Conservation (phyloP, 2,797 vertebrate genomes). For the Cyclopterus lumpus region DNA sequence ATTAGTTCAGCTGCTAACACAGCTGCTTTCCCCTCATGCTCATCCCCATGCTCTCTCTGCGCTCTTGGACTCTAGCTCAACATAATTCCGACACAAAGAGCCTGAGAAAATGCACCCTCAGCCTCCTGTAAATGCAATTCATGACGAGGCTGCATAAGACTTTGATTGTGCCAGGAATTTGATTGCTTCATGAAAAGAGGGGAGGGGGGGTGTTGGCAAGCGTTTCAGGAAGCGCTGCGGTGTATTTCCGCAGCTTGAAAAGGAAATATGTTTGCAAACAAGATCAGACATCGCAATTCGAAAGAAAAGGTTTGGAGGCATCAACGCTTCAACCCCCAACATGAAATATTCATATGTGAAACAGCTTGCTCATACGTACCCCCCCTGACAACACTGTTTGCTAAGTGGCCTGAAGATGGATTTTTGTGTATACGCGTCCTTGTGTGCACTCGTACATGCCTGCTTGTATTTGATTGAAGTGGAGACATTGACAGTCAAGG, state of each 20-base stretch:
- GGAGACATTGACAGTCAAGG: slow-evolving; percentile 44
- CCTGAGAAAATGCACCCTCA: slow-evolving; percentile 63
- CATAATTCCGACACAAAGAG: slow-evolving; percentile 74
- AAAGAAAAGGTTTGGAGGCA: slow-evolving; percentile 31
- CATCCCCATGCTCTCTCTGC: slow-evolving; percentile 37
- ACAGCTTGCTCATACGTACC: slow-evolving; percentile 39
- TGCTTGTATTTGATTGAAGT: slow-evolving; percentile 49
- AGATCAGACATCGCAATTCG: slow-evolving; percentile 20
- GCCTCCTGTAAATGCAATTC: slow-evolving; percentile 68
- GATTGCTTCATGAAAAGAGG: slow-evolving; percentile 41
- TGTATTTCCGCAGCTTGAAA: slow-evolving; percentile 23
- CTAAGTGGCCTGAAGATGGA: slow-evolving; percentile 47
- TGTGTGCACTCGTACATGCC: slow-evolving; percentile 30
- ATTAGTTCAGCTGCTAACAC: slow-evolving; percentile 68
- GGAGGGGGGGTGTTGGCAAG: slow-evolving; percentile 27
- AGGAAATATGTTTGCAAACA: slow-evolving; percentile 42
- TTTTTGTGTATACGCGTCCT: slow-evolving; percentile 31
- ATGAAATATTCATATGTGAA: slow-evolving; percentile 52
- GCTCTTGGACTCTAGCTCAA: slow-evolving; percentile 55
- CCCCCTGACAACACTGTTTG: slow-evolving; percentile 35
- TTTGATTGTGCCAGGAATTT: slow-evolving; percentile 64
- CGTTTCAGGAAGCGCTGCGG: slow-evolving; percentile 3
- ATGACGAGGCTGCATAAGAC: slow-evolving; percentile 50
- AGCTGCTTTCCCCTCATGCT: slow-evolving; percentile 54
- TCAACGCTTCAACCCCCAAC: slow-evolving; percentile 16